These are phyloP conservation scores for Colletes latitarsis DNA, from an alignment of 1,140 invertebrate genomes.

Conservation along the genomic window DNA sequence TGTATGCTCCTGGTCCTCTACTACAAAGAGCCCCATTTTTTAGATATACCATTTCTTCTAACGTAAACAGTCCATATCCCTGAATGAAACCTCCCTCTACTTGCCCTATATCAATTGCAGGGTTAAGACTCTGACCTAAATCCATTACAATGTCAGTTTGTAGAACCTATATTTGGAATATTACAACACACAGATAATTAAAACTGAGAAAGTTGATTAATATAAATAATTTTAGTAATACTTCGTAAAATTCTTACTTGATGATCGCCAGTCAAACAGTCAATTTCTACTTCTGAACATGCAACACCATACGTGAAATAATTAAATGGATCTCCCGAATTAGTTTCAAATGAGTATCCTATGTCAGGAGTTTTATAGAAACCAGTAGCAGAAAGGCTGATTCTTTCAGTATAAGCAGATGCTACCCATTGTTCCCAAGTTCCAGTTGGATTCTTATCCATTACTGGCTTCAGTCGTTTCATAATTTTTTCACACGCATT, in stretches of 20 bases:
- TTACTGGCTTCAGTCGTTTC: slow-evolving; percentile 89
- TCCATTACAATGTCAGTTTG: slow-evolving; percentile 98
- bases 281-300: slow-evolving; percentile 92
- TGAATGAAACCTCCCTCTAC: slow-evolving; percentile 97
- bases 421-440: slow-evolving; percentile 93
- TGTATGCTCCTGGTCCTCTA: slow-evolving; percentile 95
- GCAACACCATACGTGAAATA: slow-evolving; percentile 92
- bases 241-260: slow-evolving; percentile 79
- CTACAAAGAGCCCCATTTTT: slow-evolving; percentile 91
- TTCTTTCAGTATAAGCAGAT: slow-evolving; percentile 89
- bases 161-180: slow-evolving; percentile 83
- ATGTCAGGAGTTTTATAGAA: slow-evolving; percentile 92
- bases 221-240: background rate
- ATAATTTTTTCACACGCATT: slow-evolving; percentile 91
- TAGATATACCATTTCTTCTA: slow-evolving; percentile 94
- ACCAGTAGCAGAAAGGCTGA: slow-evolving; percentile 92
- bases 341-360: slow-evolving; percentile 88
- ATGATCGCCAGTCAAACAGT: slow-evolving; percentile 94
- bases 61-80: slow-evolving; percentile 94
- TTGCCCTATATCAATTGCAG: slow-evolving; percentile 97
- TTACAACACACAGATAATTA: background rate
- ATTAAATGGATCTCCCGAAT: slow-evolving; percentile 87
- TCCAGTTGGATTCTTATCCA: slow-evolving; percentile 88
- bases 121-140: slow-evolving; percentile 94
- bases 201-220: background rate